Base-by-base conservation (phyloP, 1,140 invertebrate species). In the Drosophila albomicans region DNA sequence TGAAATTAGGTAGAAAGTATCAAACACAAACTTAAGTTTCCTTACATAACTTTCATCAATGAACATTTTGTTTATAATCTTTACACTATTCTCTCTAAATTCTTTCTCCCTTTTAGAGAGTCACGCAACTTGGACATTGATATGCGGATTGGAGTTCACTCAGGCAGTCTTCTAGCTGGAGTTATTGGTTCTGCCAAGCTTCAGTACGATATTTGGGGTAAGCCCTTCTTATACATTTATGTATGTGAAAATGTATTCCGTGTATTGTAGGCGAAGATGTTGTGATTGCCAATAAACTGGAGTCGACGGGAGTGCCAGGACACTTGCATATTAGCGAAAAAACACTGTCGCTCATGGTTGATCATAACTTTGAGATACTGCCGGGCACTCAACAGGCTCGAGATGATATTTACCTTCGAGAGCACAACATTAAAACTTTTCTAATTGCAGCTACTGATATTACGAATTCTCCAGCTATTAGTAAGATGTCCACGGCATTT, bases 121-220 rank as follows among this genome's bases (percentile, higher is more conserved):
- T 15, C 30, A 2, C 51, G 51, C 30, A 15, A 35, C 28, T 35
- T 54, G 13, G 95, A 97, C 75, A 97, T 99, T n/a, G 96, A 99
- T 88, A 99, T 99, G 98, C 93, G 98, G 78, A 99, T 99, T 73
- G 98, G 98, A 0, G 95, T 99, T 0, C 98, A 99, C 92, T 97
- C 96, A 15, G 98, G 98, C 0, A 96, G 95, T 82, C 97, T 99
- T 41, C 93, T 98, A 5, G 97, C 97, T 63, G 98, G 98, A 0
- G 95, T 99, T 2, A 94, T 99, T 25, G 98, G 98, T 0, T 94
- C 96, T 1, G 95, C 96, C 49, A 99, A 99, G 93, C 98, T 98
- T 96, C 98, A 99, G 93, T 99, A 96, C 91, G 98, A 99, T 91
- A 96, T 99, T 78, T 99, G 98, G 98, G 98, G 97, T 8, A 96